These are phyloP conservation scores for Trissolcus japonicus DNA, from an alignment of 2,888 invertebrate genomes.

Conservation along the genomic window DNA sequence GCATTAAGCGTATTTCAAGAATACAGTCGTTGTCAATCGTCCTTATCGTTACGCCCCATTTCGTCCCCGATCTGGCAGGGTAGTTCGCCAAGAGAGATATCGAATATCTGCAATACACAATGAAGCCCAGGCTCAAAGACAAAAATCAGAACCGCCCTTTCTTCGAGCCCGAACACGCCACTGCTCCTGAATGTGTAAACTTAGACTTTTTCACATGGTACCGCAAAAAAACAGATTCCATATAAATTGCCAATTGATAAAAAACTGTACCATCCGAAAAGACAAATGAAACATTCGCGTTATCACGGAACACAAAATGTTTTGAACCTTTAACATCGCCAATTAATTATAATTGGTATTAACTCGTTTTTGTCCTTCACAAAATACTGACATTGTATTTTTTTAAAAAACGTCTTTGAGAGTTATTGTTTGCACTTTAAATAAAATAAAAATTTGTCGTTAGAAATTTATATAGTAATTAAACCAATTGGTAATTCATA, in stretches of 20 bases:
- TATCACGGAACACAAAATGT: no score
- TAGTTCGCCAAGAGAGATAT: conserved; percentile 62
- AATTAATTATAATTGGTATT: no score
- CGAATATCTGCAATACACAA: conserved; percentile 63
- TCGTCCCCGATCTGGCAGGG: conserved; percentile 62
- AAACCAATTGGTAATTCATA: no score
- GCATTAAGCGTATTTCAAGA: conserved; percentile 50
- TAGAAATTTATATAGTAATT: no score
- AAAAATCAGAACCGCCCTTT: conserved; percentile 72
- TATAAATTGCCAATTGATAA: background rate
- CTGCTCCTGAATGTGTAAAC: conserved; percentile 12
- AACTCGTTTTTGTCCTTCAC: no score
- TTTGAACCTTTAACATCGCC: no score
- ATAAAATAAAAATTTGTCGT: no score
- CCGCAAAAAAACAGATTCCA: background rate
- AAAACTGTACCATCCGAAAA: no score
- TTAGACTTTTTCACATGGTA: conserved; percentile 19
- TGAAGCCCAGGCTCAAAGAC: conserved; percentile 60
- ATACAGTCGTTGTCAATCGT: conserved; percentile 60
- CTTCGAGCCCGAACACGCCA: conserved; percentile 63
- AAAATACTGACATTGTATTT: no score
- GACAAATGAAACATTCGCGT: no score
- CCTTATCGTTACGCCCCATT: conserved; percentile 65
- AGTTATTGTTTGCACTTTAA: no score
- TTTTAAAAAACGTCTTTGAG: no score